phyloP scores from a whole-genome alignment of 2,888 invertebrate species.

The Meta bourneti region DNA sequence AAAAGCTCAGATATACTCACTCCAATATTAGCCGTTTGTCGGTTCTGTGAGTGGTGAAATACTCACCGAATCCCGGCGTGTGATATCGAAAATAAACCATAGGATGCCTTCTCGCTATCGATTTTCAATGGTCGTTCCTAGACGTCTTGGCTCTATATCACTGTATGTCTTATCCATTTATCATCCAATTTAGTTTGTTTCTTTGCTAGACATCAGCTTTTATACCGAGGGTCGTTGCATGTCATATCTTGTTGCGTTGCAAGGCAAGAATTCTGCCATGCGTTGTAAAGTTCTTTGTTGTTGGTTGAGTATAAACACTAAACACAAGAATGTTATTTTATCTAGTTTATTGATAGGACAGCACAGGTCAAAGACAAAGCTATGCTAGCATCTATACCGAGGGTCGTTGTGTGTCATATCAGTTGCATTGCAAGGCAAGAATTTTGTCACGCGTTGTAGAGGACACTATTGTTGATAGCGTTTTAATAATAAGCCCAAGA shows the following conservation, averaged over 20 bases:
- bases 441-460: neutral
- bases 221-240: neutral
- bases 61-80: neutral
- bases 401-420: neutral
- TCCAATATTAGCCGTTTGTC: neutral
- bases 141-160: neutral
- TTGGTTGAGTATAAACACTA: too few relatives aligned
- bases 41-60: neutral
- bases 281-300: too few relatives aligned
- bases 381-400: neutral
- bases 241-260: neutral
- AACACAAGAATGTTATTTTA: too few relatives aligned
- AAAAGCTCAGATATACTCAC: too few relatives aligned
- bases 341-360: too few relatives aligned
- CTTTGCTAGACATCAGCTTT: neutral
- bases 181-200: neutral
- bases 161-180: neutral
- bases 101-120: neutral
- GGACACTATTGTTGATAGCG: too few relatives aligned
- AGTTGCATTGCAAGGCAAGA: neutral
- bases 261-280: neutral
- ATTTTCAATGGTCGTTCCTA: neutral
- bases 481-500: too few relatives aligned
- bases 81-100: neutral
- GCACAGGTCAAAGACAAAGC: too few relatives aligned